Percentiles rank a stretch among this genome's conserved stretches.
These are phyloP conservation scores for Oscheius sp. DNA, from an alignment of 1,140 invertebrate genomes.

Conservation along the genomic window DNA sequence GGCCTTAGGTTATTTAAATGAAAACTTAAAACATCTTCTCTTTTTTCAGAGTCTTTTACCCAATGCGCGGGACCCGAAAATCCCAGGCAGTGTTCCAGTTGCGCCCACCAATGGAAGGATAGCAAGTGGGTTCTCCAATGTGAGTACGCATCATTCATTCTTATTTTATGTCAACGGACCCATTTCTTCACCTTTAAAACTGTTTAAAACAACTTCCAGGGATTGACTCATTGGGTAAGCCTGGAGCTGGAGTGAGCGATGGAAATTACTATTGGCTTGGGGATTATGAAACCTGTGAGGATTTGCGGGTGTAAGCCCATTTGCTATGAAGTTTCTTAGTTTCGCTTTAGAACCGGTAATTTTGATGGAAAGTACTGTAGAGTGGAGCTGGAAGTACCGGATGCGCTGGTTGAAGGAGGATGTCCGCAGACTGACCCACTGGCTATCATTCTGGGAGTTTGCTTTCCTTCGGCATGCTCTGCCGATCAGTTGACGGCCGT, in stretches of 20 bases:
- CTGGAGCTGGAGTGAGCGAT: constrained; percentile 57
- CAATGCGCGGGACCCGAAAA: constrained; percentile 44
- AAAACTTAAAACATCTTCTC: neutral
- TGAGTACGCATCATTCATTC: constrained; percentile 27
- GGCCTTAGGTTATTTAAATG: constrained; percentile 6
- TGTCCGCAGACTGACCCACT: constrained; percentile 41
- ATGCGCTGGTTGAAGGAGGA: constrained; percentile 31
- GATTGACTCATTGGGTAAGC: constrained; percentile 59
- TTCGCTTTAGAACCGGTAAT: constrained; percentile 40
- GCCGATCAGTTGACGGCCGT: constrained; percentile 23
- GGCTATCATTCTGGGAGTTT: constrained; percentile 37
- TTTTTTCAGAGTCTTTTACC: constrained; percentile 10
- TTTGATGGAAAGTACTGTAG: constrained; percentile 58
- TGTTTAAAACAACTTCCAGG: constrained; percentile 32
- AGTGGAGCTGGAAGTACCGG: constrained; percentile 51
- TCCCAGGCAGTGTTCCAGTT: constrained; percentile 43
- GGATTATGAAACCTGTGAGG: constrained; percentile 56
- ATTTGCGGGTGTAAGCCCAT: constrained; percentile 37
- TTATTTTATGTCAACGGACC: too few relatives aligned
- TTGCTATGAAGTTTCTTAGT: neutral
- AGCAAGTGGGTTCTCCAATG: constrained; percentile 55
- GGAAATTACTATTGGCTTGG: constrained; percentile 61
- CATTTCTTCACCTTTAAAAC: neutral
- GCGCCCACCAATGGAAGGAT: constrained; percentile 39
- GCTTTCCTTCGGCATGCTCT: constrained; percentile 31